Conservation (phyloP, 92 coral and sea anemone genomes). For the Virgularia gustaviana region DNA sequence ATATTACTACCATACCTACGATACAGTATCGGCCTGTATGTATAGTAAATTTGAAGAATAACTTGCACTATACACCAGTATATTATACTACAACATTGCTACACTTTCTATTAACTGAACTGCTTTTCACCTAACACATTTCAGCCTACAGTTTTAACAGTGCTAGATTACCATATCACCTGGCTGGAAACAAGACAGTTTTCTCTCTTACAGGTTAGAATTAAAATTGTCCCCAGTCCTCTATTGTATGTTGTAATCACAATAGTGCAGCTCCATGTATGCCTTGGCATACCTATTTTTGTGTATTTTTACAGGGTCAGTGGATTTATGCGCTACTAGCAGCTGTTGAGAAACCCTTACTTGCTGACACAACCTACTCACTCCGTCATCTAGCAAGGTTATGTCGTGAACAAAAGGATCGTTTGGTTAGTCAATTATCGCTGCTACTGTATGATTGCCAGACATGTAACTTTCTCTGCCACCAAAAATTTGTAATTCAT, state of each 20-base stretch:
- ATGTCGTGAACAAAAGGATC: slow-evolving; percentile 68
- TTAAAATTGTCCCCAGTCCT: not conserved
- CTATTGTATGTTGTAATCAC: not conserved
- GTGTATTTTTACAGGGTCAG: no score
- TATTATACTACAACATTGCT: no score
- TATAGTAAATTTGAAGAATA: no score
- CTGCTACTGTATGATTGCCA: not conserved
- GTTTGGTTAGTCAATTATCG: slow-evolving; percentile 37
- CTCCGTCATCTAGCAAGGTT: slow-evolving; percentile 82
- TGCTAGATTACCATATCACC: slow-evolving; percentile 72
- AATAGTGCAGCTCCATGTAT: not conserved
- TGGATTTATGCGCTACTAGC: slow-evolving; percentile 91
- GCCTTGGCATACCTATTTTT: not conserved
- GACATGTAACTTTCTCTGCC: not conserved
- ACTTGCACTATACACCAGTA: no score
- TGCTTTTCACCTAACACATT: not conserved
- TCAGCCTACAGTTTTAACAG: slow-evolving; percentile 67
- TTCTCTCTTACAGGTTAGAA: slow-evolving; percentile 74
- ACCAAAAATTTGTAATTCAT: not conserved
- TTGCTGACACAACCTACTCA: slow-evolving; percentile 70
- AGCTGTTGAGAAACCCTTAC: slow-evolving; percentile 81
- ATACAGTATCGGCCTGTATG: no score
- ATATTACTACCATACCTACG: no score
- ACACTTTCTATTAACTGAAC: no score
- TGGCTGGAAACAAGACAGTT: slow-evolving; percentile 81